Base-by-base conservation (phyloP, 2,113 vertebrate genomes). In the Gorsachius goisagi region DNA sequence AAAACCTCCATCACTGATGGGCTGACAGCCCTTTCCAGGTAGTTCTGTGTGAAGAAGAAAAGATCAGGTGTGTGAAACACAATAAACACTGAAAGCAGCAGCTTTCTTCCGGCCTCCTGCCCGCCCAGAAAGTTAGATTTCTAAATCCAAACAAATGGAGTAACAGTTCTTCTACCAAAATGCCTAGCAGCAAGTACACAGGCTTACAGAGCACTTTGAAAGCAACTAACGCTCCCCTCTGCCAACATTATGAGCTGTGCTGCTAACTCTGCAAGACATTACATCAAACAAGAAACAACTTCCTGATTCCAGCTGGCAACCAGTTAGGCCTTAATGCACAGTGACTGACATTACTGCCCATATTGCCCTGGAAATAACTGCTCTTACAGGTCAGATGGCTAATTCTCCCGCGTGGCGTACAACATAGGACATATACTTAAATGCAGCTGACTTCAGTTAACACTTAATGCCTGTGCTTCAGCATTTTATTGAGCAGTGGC, bases 1-100 rank as follows among this genome's bases (percentile, higher is more conserved):
- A 99, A 99, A 87, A 97, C 90, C 97, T 99, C 99, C 91, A 99
- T 98, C 66, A 99, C 78, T 67, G 97, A 94, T 1, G 98, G 97
- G 60, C 96, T 98, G 73, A 98, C 95, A 79, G 90, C 56, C 77
- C 67, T 96, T 93, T 99, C 98, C 85, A 97, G 98, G 95, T 98
- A 97, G 81, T 93, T 99, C 99, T 99, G 96, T 33, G 76, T 76
- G 96, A 97, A 96, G 59, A 95, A 45, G 4, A 90, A 91, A 28
- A 84, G 35, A 86, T 84, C 37, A 52, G 58, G 11, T 62, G 30
- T 4, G 2, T 20, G 55, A 64, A 28, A 68, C 11, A 28, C 72
- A 89, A 83, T 7, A 53, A 90, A 59, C 28, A 89, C 9, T 37
- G 30, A 82, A 88, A 89, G 47, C 60, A 74, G 53, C 56, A 86